Conservation (phyloP, 2,113 vertebrate genomes). For the Ptilonorhynchus violaceus region DNA sequence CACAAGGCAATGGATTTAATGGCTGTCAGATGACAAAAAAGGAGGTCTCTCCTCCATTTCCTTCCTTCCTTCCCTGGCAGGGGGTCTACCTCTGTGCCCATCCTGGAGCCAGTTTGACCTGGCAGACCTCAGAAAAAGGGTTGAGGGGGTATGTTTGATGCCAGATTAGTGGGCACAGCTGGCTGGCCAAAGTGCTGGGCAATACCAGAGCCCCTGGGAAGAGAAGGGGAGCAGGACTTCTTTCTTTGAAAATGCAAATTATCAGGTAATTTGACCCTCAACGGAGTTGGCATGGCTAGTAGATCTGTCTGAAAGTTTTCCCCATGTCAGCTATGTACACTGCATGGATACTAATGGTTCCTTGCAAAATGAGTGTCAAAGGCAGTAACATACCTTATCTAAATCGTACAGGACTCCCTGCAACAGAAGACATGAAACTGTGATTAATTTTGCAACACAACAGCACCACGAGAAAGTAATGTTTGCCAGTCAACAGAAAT, state of each 20-base stretch:
- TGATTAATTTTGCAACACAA: slow-evolving; percentile 7
- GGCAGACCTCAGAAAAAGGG: background rate
- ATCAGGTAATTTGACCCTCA: background rate
- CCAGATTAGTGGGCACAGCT: background rate
- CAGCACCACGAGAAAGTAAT: background rate
- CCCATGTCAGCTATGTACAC: background rate
- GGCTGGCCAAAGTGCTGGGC: rapidly evolving
- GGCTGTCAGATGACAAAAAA: background rate
- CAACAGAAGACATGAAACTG: slow-evolving; percentile 34
- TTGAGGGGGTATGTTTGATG: background rate
- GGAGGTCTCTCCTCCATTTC: background rate
- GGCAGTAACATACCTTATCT: slow-evolving; percentile 86
- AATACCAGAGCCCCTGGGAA: background rate
- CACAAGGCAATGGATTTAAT: background rate
- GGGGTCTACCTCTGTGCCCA: background rate
- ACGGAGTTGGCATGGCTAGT: background rate
- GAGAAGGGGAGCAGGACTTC: background rate
- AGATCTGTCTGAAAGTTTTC: background rate
- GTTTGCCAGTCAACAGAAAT: background rate
- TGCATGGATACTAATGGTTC: rapidly evolving
- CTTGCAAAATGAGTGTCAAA: background rate
- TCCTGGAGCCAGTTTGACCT: background rate
- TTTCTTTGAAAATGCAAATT: background rate
- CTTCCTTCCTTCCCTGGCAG: background rate
- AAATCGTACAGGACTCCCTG: slow-evolving; percentile 97